Conservation (phyloP, 2,888 invertebrate genomes). For the Sthenelais limicola region DNA sequence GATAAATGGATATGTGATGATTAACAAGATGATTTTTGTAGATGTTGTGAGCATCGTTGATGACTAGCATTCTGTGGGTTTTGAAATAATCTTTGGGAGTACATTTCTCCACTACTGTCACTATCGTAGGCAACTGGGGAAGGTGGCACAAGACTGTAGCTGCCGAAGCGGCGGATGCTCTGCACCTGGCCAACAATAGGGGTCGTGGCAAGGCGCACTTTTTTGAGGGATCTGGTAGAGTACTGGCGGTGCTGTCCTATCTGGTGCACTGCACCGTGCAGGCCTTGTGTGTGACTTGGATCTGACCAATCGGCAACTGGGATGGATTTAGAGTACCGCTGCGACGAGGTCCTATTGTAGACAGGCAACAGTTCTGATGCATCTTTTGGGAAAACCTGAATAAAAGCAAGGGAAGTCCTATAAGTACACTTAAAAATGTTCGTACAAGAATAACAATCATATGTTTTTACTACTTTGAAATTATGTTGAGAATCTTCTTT, state of each 20-base stretch:
- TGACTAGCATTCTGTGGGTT: no score
- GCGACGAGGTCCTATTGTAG: slow-evolving; percentile 95
- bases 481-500: no score
- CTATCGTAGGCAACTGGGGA: no score
- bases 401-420: no score
- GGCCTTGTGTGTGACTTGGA: slow-evolving; percentile 51
- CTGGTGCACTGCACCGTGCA: slow-evolving; percentile 44
- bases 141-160: neutral
- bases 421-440: no score
- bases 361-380: slow-evolving; percentile 97
- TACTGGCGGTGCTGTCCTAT: slow-evolving; percentile 38
- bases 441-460: no score
- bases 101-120: no score
- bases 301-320: slow-evolving; percentile 89
- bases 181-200: neutral
- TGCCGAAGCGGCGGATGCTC: slow-evolving; percentile 16
- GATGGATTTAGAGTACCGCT: slow-evolving; percentile 84
- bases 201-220: neutral
- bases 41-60: no score
- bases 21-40: no score
- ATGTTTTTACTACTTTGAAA: no score
- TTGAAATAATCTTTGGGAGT: no score
- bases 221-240: neutral
- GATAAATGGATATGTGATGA: no score
- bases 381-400: slow-evolving; percentile 92